These are phyloP conservation scores for Papilio aristodemus DNA, from an alignment of 1,140 invertebrate genomes.

Conservation along the genomic window DNA sequence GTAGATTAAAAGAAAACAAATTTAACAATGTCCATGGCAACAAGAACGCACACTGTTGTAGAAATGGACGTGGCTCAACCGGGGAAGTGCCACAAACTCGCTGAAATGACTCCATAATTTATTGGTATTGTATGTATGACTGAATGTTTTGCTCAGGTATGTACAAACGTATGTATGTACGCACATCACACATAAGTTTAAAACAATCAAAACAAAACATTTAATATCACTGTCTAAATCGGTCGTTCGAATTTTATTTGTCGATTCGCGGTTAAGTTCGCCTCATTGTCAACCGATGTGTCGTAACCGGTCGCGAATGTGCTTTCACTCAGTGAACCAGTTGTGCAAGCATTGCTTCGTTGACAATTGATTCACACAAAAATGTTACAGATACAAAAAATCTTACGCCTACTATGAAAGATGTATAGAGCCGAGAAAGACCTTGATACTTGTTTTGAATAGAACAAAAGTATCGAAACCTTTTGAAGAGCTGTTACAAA, in stretches of 20 bases:
- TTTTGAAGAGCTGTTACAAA: not conserved
- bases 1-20: too few species aligned
- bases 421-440: not conserved
- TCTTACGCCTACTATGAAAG: not conserved
- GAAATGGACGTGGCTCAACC: too few species aligned
- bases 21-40: too few species aligned
- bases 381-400: constrained; percentile 22
- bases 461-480: not conserved
- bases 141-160: too few species aligned
- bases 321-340: constrained; percentile 26
- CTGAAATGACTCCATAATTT: too few species aligned
- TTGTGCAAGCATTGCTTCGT: constrained; percentile 7
- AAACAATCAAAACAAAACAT: not conserved
- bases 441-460: constrained; percentile 11
- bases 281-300: constrained; percentile 23
- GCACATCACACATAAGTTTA: too few species aligned
- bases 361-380: constrained; percentile 15
- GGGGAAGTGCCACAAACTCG: too few species aligned
- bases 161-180: too few species aligned
- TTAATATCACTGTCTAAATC: not conserved
- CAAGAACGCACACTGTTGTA: too few species aligned
- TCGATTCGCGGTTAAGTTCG: constrained; percentile 10
- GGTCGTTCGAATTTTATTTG: not conserved
- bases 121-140: too few species aligned
- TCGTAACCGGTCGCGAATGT: constrained; percentile 23